Base-by-base conservation (phyloP, 1,140 invertebrate species). In the Scylla paramamosain region DNA sequence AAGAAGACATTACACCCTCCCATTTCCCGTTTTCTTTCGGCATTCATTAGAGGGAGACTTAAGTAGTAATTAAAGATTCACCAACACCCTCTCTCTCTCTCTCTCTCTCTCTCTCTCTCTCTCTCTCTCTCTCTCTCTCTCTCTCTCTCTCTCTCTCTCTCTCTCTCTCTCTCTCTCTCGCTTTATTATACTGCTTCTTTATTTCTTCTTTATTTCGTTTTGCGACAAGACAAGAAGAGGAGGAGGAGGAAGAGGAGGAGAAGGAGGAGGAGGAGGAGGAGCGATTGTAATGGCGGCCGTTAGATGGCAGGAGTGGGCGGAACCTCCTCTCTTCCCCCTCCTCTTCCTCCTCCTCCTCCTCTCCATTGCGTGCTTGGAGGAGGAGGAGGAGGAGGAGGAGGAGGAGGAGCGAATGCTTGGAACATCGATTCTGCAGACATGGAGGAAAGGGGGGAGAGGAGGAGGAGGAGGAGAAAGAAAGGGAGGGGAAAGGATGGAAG, bases 41-140 rank as follows among this genome's bases (percentile, higher is more conserved):
- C 94, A 95, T 95, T 95, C 94, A 95, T 93, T 95, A 95, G 45
- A 88, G 94, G 94, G 91, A 45, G 91, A 89, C 94, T 88, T 91
- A 93, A 95, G 94, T 95, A 89, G 94, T 92, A 95, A 93, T 95
- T 93, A 93, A 93, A 95, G 91, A 95, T 95, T 95, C 94, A 95
- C 94, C 89, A 87, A 83, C 90, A 48, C 52, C 52, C 52, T 59
- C 20, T 20, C 52, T 59, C 52, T 59, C 52, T 84, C 83, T 84
- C 83, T 89, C 87, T 89, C 87, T 89, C 87, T 89, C 87, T 89
- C 87, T 89, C 87, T 89, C 87, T 89, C 87, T 89, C 87, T 89
- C 87, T 89, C 87, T 89, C 87, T 89, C 87, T 39, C 87, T 89
- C 87, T 89, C 87, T 89, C 87, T 89, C 87, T 89, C 87, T 89